A percentile compares a stretch with the other conserved stretches of the same genome.
These are phyloP conservation scores for Philereme transversata DNA, from an alignment of 2,888 invertebrate genomes.

Conservation along the genomic window DNA sequence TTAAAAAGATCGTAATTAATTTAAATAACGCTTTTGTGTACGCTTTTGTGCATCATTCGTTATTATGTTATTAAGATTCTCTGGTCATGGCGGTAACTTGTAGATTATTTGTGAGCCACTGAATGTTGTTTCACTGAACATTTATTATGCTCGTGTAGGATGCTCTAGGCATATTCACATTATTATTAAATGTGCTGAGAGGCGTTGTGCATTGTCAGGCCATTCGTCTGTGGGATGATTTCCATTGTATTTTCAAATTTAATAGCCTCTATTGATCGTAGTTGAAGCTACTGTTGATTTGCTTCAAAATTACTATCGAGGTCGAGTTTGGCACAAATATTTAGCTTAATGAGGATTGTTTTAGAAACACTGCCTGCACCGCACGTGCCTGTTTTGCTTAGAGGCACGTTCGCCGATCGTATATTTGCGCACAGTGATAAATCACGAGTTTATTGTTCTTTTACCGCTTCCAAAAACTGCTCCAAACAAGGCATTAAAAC, in stretches of 20 bases:
- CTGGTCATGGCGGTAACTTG: too few relatives aligned
- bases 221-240: conserved; percentile 40
- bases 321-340: conserved; percentile 49
- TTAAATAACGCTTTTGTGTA: too few relatives aligned
- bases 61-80: too few relatives aligned
- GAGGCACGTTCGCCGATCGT: conserved; percentile 57
- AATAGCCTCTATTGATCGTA: background rate
- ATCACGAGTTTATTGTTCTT: conserved; percentile 45
- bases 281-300: conserved; percentile 17
- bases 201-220: conserved; percentile 19
- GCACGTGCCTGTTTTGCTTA: conserved; percentile 77
- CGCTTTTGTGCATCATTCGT: too few relatives aligned
- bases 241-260: conserved; percentile 17
- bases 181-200: conserved; percentile 19
- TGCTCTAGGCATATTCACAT: conserved; percentile 30
- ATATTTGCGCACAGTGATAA: conserved; percentile 51
- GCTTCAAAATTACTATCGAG: conserved; percentile 29
- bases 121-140: conserved; percentile 28
- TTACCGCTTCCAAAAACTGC: conserved; percentile 32
- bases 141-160: conserved; percentile 35
- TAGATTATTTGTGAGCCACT: background rate
- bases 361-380: conserved; percentile 71
- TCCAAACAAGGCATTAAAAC: conserved; percentile 28
- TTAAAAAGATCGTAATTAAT: too few relatives aligned
- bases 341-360: conserved; percentile 68